These are phyloP conservation scores for Bimastos eiseni DNA, from an alignment of 2,888 invertebrate species.

Conservation along the genomic window DNA sequence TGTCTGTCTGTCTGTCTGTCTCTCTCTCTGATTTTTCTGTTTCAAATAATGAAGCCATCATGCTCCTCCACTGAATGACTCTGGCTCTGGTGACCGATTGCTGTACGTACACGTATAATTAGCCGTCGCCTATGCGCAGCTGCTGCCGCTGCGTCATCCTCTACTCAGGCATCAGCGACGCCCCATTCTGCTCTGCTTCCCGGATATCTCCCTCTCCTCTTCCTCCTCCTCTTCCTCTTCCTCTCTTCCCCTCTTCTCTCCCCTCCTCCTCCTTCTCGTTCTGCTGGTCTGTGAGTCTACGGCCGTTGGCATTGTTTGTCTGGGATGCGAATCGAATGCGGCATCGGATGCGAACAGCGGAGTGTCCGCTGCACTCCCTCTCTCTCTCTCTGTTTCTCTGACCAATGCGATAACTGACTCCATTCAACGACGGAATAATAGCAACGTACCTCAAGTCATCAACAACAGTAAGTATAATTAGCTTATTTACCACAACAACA, in stretches of 20 bases:
- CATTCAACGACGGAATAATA: not conserved
- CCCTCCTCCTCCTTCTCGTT: too few relatives aligned
- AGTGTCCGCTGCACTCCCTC: not conserved
- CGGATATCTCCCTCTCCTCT: too few relatives aligned
- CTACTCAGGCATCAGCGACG: not conserved
- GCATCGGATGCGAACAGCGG: not conserved
- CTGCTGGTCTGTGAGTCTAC: not conserved
- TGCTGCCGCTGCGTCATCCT: not conserved
- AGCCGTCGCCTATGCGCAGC: not conserved
- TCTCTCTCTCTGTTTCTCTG: too few relatives aligned
- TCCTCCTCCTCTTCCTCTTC: too few relatives aligned
- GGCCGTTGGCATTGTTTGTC: not conserved
- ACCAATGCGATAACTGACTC: not conserved
- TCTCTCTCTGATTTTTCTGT: not conserved
- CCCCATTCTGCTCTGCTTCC: not conserved
- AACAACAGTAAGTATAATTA: not conserved
- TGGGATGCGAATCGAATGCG: not conserved
- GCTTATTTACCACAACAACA: not conserved
- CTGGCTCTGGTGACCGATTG: too few relatives aligned
- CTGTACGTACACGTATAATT: too few relatives aligned
- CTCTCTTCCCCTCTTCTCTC: too few relatives aligned
- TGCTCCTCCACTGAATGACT: too few relatives aligned
- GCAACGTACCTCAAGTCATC: not conserved
- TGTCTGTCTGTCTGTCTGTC: not conserved
- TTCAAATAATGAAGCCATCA: not conserved